Base-by-base conservation (phyloP, 2,113 vertebrate species). In the Recurvirostra avosetta region DNA sequence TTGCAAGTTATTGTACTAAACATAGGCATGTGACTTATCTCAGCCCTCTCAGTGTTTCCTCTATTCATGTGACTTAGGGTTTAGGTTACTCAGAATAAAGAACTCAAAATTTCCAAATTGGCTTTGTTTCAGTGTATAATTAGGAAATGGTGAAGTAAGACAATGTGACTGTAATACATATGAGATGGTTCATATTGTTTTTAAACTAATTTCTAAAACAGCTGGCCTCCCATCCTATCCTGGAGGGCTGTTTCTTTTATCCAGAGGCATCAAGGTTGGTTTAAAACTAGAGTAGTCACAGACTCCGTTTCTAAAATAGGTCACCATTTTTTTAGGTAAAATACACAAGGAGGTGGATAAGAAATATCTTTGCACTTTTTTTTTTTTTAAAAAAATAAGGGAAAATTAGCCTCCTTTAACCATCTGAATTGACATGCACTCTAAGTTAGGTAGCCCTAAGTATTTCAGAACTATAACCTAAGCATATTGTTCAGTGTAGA, bases 61-160 rank as follows among this genome's bases (percentile, higher is more conserved):
- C 77, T 76, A 21, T 91, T 90, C 92, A 94, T 88, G 72, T 97
- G 97, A 97, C 85, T 93, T 82, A 41, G 43, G 19, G 41, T 73
- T 93, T 79, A 90, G 32, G 87, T 79, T 92, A 86, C 47, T 95
- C 59, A 83, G 80, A 76, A 87, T 73, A 91, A 84, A 27, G 41
- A 79, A 89, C 73, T 82, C 45, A 95, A 5, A 50, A 86, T 96
- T 97, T 97, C 97, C 95, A 86, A 79, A 62, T 30, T 38, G 43
- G 30, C 49, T 86, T 92, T 92, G 17, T 66, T 83, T 75, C 61
- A 81, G 53, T 71, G 34, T 67, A 58, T 75, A 56, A n/a, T 83
- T 78, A 78, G 56, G 61, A 93, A 92, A 68, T 14, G 17, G 61
- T 68, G 47, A 88, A 94, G 40, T 68, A 68, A 92, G 36, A 49